Evolutionary conservation across 2,797 vertebrate genomes (phyloP).

Genomic region (Rhabdophis nuchalis): DNA sequence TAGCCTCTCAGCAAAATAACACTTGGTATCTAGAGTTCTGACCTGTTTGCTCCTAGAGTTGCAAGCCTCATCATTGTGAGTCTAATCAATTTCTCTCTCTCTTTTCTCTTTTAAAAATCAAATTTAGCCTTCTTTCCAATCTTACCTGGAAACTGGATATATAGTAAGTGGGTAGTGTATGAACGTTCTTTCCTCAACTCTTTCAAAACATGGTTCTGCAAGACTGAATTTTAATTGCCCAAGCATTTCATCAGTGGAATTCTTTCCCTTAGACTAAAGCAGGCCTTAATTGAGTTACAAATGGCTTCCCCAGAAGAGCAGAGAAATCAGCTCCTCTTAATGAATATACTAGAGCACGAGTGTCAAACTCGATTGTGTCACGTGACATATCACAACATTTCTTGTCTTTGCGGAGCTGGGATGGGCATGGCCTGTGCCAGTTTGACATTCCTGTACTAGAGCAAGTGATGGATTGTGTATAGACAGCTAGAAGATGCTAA

Average conservation of each 20-base stretch:
- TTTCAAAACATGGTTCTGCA: not conserved
- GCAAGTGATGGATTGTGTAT: not conserved
- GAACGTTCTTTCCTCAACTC: not conserved
- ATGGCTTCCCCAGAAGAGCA: not conserved
- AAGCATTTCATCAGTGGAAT: not conserved
- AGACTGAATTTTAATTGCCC: not conserved
- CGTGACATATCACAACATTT: too few species aligned
- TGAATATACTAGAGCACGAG: not conserved
- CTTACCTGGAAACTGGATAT: conserved; percentile 87
- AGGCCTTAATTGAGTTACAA: not conserved
- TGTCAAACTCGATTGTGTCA: too few species aligned
- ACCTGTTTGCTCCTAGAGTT: not conserved
- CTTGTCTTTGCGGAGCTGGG: too few species aligned
- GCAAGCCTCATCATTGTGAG: not conserved
- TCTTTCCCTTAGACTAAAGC: not conserved
- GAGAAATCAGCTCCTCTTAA: not conserved
- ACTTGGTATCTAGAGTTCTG: not conserved
- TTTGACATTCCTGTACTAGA: not conserved
- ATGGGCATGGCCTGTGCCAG: too few species aligned
- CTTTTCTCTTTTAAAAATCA: not conserved
- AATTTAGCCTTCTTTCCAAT: conserved; percentile 61
- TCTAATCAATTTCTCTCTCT: not conserved
- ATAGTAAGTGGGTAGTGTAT: conserved; percentile 76
- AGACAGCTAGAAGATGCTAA: not conserved
- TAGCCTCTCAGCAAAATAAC: not conserved